Evolutionary conservation across 2,888 invertebrate genomes (phyloP).

Genomic region (Thereva nobilitata): DNA sequence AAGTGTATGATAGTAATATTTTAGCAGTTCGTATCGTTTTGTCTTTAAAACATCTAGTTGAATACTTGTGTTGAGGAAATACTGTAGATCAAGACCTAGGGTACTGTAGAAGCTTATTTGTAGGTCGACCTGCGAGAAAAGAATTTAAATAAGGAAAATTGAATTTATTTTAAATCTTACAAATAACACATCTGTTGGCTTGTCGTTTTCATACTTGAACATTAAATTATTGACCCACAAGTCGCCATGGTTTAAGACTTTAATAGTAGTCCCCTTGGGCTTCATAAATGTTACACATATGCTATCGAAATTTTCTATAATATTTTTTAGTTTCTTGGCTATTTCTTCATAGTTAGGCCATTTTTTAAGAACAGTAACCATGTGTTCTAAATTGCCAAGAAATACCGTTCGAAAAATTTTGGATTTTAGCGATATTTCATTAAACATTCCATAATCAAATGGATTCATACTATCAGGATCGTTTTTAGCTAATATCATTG

Average conservation of each 20-base stretch:
- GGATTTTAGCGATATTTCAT: too few relatives aligned
- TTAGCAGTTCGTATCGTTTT: conserved; percentile 49
- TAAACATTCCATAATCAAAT: too few relatives aligned
- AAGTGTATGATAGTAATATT: conserved; percentile 49
- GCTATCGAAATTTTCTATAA: background rate
- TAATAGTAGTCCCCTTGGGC: conserved; percentile 30
- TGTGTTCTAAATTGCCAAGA: too few relatives aligned
- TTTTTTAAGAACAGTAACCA: too few relatives aligned
- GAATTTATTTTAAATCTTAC: conserved; percentile 6
- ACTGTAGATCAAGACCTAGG: conserved; percentile 56
- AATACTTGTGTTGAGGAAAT: conserved; percentile 54
- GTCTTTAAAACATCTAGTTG: conserved; percentile 48
- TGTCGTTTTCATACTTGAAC: conserved; percentile 50
- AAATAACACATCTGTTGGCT: conserved; percentile 10
- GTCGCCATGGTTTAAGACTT: conserved; percentile 57
- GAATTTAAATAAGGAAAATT: background rate
- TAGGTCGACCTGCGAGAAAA: conserved; percentile 47
- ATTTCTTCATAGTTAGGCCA: too few relatives aligned
- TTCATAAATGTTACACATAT: background rate
- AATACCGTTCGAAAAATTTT: too few relatives aligned
- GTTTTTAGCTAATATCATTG: conserved; percentile 61
- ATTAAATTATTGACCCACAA: conserved; percentile 57
- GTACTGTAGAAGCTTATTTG: conserved; percentile 53
- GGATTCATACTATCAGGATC: conserved; percentile 44
- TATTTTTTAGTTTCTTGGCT: background rate